These are phyloP conservation scores for Glaucomys volans DNA, from an alignment of 2,113 vertebrate genomes.

Conservation along the genomic window DNA sequence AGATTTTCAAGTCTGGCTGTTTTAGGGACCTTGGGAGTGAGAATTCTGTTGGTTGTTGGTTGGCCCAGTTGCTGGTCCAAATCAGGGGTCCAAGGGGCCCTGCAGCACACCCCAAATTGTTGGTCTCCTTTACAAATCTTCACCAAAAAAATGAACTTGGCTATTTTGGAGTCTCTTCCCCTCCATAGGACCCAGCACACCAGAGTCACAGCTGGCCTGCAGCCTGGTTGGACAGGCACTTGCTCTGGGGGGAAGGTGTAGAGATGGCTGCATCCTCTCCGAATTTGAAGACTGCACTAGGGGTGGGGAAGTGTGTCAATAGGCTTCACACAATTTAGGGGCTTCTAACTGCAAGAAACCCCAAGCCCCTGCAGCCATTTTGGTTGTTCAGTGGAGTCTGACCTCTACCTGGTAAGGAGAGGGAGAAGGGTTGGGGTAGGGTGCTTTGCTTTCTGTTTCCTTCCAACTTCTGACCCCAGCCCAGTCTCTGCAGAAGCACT, in stretches of 20 bases:
- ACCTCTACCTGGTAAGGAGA: conserved; percentile 37
- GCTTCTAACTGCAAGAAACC: not conserved
- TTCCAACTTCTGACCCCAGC: conserved; percentile 74
- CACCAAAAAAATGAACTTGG: not conserved
- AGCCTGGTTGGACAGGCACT: not conserved
- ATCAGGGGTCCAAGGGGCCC: not conserved
- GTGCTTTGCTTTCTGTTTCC: conserved; percentile 60
- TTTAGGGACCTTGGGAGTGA: not conserved
- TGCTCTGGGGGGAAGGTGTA: not conserved
- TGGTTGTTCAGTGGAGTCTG: not conserved
- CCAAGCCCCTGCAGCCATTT: not conserved
- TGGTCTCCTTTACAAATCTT: conserved; percentile 18
- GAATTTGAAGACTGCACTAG: not conserved
- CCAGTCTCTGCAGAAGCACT: conserved; percentile 80
- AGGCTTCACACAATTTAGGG: not conserved
- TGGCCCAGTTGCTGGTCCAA: not conserved
- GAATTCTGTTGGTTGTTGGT: not conserved
- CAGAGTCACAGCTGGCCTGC: not conserved
- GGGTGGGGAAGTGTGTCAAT: not conserved
- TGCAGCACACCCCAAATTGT: not conserved
- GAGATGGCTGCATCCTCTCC: not conserved
- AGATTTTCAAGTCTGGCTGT: conserved; percentile 29
- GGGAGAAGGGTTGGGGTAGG: not conserved
- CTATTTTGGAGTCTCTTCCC: not conserved
- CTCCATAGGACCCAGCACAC: not conserved